Conservation (phyloP, 2,888 invertebrate genomes). For the Caenorhabditis macrosperma region DNA sequence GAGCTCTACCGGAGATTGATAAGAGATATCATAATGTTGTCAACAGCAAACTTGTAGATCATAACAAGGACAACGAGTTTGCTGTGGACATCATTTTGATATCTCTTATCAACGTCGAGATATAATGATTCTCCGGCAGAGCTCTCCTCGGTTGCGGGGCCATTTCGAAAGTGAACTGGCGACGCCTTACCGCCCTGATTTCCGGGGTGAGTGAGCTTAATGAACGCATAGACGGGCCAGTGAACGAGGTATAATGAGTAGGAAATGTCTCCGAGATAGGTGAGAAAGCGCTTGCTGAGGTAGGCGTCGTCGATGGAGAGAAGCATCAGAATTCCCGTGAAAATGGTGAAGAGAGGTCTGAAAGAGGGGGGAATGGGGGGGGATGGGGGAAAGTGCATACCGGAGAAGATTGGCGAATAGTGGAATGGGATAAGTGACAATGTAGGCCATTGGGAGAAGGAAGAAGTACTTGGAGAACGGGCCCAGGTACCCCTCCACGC, state of each 20-base stretch:
- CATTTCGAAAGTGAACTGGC: background rate
- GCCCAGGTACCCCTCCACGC: background rate
- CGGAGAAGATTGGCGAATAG: slow-evolving; percentile 20
- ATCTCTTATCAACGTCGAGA: too few species aligned
- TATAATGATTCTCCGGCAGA: too few species aligned
- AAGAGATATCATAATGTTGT: too few species aligned
- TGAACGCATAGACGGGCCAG: slow-evolving; percentile 54
- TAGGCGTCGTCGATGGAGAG: slow-evolving; percentile 38
- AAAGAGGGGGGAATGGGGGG: too few species aligned
- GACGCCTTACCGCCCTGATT: slow-evolving; percentile 17
- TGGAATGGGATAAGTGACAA: slow-evolving; percentile 29
- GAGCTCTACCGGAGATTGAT: too few species aligned
- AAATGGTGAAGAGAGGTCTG: slow-evolving; percentile 33
- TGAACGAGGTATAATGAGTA: slow-evolving; percentile 63
- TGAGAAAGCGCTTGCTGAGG: slow-evolving; percentile 33
- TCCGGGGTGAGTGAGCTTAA: slow-evolving; percentile 13
- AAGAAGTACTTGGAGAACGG: slow-evolving; percentile 45
- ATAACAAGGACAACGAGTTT: too few species aligned
- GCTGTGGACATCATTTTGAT: too few species aligned
- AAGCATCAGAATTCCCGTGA: slow-evolving; percentile 41
- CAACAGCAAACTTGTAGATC: too few species aligned
- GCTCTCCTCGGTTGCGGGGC: too few species aligned
- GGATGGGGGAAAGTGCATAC: background rate
- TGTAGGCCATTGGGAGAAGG: slow-evolving; percentile 33
- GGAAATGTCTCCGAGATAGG: slow-evolving; percentile 62